These are phyloP conservation scores for Osedax frankpressi DNA, from an alignment of 2,888 invertebrate species.

Conservation along the genomic window DNA sequence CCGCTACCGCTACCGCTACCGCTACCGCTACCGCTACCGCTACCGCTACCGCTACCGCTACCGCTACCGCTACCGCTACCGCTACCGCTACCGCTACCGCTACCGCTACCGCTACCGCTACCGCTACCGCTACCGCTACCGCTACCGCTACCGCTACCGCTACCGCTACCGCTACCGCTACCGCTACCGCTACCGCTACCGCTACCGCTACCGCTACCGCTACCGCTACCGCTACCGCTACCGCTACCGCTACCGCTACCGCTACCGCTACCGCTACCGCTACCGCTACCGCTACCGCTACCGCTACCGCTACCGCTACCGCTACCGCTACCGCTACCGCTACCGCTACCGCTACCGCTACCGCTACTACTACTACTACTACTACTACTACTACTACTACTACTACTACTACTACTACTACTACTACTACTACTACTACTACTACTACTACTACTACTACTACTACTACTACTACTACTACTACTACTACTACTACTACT, in stretches of 20 bases:
- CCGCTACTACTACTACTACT: not conserved
- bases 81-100: not conserved
- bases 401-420: slow-evolving; percentile 1
- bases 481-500: too few species aligned
- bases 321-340: not conserved
- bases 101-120: not conserved
- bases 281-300: not conserved
- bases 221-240: not conserved
- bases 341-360: not conserved
- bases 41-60: not conserved
- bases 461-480: slow-evolving; percentile 1
- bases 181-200: not conserved
- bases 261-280: not conserved
- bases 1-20: not conserved
- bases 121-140: not conserved
- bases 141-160: not conserved
- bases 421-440: not conserved
- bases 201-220: not conserved
- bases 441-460: slow-evolving; percentile 1
- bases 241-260: not conserved
- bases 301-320: not conserved
- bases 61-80: not conserved
- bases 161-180: not conserved
- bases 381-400: not conserved
- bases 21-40: not conserved